A percentile compares a stretch with the other conserved stretches of the same genome.
phyloP scores from a whole-genome alignment of 2,888 invertebrate species.

The Drosophila acutilabella region DNA sequence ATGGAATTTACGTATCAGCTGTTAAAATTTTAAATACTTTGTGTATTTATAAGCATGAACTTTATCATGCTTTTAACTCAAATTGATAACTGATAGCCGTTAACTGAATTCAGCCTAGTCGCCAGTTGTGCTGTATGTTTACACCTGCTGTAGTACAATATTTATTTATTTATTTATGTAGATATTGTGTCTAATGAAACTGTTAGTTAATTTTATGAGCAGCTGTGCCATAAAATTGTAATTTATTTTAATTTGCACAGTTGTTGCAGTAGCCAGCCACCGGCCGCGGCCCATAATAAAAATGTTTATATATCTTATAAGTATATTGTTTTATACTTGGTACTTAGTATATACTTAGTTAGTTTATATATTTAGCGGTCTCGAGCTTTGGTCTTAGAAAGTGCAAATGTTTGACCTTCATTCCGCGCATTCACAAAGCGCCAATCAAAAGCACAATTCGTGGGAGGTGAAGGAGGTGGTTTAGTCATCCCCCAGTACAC shows the following conservation, averaged over 20 bases:
- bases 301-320: conserved; percentile 19
- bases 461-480: conserved; percentile 7
- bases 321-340: conserved; percentile 19
- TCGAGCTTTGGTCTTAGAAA: conserved; percentile 38
- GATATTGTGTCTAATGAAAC: conserved; percentile 62
- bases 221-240: conserved; percentile 72
- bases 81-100: conserved; percentile 1
- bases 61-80: conserved; percentile 9
- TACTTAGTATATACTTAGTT: conserved; percentile 28
- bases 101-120: conserved; percentile 53
- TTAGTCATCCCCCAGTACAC: not conserved
- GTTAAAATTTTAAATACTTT: conserved; percentile 2
- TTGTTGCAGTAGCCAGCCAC: conserved; percentile 7
- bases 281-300: conserved; percentile 11
- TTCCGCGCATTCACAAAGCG: conserved; percentile 15
- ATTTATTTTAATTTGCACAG: conserved; percentile 71
- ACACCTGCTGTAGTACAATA: conserved; percentile 27
- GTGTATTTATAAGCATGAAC: conserved; percentile 1
- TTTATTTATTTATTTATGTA: not conserved
- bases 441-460: conserved; percentile 3
- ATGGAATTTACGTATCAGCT: conserved; percentile 24
- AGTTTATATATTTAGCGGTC: conserved; percentile 23
- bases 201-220: conserved; percentile 71
- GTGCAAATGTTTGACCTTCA: conserved; percentile 38
- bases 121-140: conserved; percentile 14